A percentile compares a stretch with the other conserved stretches of the same genome.
Conservation (phyloP, 1,140 invertebrate genomes). For the Teleopsis dalmanni region DNA sequence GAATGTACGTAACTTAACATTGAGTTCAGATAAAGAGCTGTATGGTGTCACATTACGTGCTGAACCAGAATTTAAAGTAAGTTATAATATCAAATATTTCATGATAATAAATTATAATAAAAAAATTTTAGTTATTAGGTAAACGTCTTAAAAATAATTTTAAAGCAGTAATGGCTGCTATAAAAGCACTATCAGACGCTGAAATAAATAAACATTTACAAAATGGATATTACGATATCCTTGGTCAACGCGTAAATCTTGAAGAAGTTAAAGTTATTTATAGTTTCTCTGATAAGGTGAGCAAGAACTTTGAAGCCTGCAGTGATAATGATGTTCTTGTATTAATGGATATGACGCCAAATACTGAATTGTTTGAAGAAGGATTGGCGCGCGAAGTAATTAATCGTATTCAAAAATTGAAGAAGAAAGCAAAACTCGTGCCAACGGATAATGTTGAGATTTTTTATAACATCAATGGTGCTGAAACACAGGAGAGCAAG, state of each 20-base stretch:
- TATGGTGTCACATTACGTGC: conserved; percentile 91
- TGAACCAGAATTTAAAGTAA: conserved; percentile 77
- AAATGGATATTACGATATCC: conserved; percentile 62
- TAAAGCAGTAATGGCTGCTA: conserved; percentile 74
- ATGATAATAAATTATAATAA: neutral
- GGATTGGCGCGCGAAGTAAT: conserved; percentile 89
- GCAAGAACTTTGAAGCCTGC: conserved; percentile 76
- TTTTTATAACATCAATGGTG: conserved; percentile 59
- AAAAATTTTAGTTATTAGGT: conserved; percentile 56
- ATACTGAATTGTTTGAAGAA: conserved; percentile 86
- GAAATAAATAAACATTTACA: conserved; percentile 72
- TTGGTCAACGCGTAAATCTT: conserved; percentile 67
- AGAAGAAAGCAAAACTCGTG: conserved; percentile 92
- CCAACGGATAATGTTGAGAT: conserved; percentile 86
- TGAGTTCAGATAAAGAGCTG: conserved; percentile 85
- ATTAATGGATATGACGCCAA: conserved; percentile 69
- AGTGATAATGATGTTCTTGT: conserved; percentile 81
- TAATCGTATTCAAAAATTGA: conserved; percentile 91
- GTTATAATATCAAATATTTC: conserved; percentile 7
- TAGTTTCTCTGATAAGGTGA: conserved; percentile 50
- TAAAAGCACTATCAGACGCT: conserved; percentile 72
- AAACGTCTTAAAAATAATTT: conserved; percentile 81
- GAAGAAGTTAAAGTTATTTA: conserved; percentile 85
- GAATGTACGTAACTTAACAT: conserved; percentile 82
- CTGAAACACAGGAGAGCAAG: neutral